Conservation (phyloP, 2,113 vertebrate species). For the Nansenia antarctica region DNA sequence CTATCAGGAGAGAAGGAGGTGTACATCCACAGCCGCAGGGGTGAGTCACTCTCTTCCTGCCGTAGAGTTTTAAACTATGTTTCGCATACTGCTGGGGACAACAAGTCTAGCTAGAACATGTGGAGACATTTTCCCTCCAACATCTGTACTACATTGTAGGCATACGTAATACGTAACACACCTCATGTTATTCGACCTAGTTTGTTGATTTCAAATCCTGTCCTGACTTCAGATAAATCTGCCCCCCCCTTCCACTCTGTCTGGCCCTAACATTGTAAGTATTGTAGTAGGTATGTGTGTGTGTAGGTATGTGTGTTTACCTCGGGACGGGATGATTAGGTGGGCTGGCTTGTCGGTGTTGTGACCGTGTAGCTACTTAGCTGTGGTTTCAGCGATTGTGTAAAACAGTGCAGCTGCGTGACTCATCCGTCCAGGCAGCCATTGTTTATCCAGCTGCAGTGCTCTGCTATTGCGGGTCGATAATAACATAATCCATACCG, state of each 20-base stretch:
- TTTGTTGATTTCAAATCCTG: conserved; percentile 41
- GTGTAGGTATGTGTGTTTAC: conserved; percentile 27
- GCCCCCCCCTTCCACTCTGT: conserved; percentile 1
- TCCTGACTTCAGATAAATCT: conserved; percentile 28
- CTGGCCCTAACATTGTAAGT: conserved; percentile 38
- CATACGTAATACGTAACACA: too few relatives aligned
- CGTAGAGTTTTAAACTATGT: background rate
- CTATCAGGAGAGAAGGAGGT: conserved; percentile 82
- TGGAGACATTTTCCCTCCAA: conserved; percentile 36
- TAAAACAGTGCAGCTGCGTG: conserved; percentile 45
- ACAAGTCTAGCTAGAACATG: too few relatives aligned
- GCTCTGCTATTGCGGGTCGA: conserved; percentile 63
- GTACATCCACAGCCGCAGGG: conserved; percentile 78
- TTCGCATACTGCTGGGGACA: background rate
- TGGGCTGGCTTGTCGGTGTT: conserved; percentile 52
- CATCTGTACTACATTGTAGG: conserved; percentile 31
- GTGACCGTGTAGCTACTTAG: conserved; percentile 41
- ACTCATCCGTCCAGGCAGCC: conserved; percentile 52
- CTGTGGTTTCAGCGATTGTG: conserved; percentile 55
- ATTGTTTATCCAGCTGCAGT: conserved; percentile 70
- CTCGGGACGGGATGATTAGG: conserved; percentile 35
- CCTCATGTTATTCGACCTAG: background rate
- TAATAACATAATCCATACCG: conserved; percentile 77
- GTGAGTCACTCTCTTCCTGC: conserved; percentile 69
- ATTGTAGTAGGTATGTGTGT: too few relatives aligned